Evolutionary conservation across 2,888 invertebrate species (phyloP), one percentile per base, ranked within the genome.

Genomic region (Lycaena phlaeas): DNA sequence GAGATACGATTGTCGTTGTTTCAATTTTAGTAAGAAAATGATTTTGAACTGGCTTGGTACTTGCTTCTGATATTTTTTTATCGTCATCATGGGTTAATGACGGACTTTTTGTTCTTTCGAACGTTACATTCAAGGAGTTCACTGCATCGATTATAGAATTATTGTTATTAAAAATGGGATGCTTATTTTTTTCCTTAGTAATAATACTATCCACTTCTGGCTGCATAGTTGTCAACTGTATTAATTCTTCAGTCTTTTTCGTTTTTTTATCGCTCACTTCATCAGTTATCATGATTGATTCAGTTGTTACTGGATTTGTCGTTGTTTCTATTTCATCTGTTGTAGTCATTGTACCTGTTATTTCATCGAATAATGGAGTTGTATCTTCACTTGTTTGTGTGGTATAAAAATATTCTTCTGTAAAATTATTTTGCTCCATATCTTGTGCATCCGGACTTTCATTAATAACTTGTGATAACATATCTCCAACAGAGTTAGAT

Each of bases 391-490:
- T 41, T 37, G 48, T 51, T 42, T 64, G 60, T 5, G 62, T 63
- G n/a, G 64, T 62, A 12, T 27, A 4, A 25, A 39, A 47, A 12
- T 48, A 41, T 39, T 44, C 46, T 17, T 40, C 34, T 10, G 41
- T 27, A 10, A 36, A 44, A 34, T 44, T 43, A 36, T 46, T 46
- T 44, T 45, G 17, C 10, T 38, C 28, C 10, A 47, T 40, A 18
- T 44, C 30, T 28, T 44, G 44, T 12, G 51, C 47, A 22, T 61
- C 53, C 7, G 63, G 49, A 26, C 56, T 51, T 18, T 51, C 46
- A 39, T 81, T 64, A 3, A 74, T 78, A 40, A 85, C 68, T 63
- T 85, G 85, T n/a, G 77, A 84, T n/a, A 85, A 27, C 50, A 85
- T 61, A 56, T 85, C 81, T 41, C 64, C 78, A 73, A 85, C 81